phyloP scores from a whole-genome alignment of 2,797 vertebrate species.

The Tenualosa ilisha region DNA sequence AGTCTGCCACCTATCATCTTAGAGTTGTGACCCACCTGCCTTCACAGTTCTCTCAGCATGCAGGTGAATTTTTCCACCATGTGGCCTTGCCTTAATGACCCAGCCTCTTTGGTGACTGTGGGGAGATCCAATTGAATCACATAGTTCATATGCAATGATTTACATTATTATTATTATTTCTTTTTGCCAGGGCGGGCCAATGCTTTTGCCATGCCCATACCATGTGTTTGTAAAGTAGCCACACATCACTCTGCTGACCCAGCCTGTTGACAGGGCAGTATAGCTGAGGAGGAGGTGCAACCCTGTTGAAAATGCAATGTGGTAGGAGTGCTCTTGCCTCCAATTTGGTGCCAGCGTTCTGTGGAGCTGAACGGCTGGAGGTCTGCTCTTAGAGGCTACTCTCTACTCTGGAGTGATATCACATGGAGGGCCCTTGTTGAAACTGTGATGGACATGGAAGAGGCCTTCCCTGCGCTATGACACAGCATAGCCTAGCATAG shows the following conservation, averaged over 20 bases:
- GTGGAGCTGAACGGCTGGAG: not conserved
- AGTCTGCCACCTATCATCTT: not conserved
- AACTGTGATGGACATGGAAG: not conserved
- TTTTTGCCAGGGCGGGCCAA: not conserved
- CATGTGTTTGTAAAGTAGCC: not conserved
- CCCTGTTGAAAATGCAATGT: slow-evolving; percentile 3
- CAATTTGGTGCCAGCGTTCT: not conserved
- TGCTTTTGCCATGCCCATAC: not conserved
- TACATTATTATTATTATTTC: not conserved
- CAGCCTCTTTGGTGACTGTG: not conserved
- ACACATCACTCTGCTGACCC: not conserved
- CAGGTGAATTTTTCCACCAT: not conserved
- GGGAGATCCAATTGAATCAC: not conserved
- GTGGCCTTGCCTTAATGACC: not conserved
- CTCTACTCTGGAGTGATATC: not conserved
- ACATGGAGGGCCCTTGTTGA: slow-evolving; percentile 2
- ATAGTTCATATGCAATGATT: not conserved
- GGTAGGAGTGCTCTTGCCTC: slow-evolving; percentile 1
- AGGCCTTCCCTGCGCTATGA: not conserved
- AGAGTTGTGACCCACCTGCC: not conserved
- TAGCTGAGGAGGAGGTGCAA: not conserved
- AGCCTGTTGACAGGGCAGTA: not conserved
- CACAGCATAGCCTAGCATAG: not conserved
- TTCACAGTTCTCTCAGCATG: not conserved
- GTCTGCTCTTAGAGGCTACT: slow-evolving; percentile 6